Evolutionary conservation across 1,140 invertebrate genomes (phyloP), one percentile per base, ranked within the genome.

Genomic region (Cydia splendana): DNA sequence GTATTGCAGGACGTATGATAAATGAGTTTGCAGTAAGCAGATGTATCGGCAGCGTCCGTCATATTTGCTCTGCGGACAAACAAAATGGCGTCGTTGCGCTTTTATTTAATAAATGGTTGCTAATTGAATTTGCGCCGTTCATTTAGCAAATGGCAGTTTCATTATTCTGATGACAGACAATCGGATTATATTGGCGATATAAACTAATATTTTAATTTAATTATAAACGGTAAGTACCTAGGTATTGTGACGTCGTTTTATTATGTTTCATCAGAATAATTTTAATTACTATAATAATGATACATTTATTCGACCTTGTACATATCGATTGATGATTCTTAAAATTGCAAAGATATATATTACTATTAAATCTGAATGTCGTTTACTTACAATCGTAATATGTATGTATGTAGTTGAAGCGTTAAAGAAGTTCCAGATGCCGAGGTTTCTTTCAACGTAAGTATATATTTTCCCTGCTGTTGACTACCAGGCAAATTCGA

Each of bases 1-100:
- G 57, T 62, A n/a, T 24, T 62, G 20, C 6, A 62, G 20, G 6
- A 57, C 48, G 48, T 62, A 62, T 62, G 57, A 62, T 62, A 62
- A 62, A 62, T 62, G 57, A 62, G 57, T 62, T 62, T 62, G 57
- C 57, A 62, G 57, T 62, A 62, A 62, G 57, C 57, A 62, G 57
- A 62, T 62, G 57, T 62, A 62, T 62, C 57, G 51, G 15, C 51
- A 53, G 51, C 51, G 57, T 62, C 57, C 20, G 57, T 62, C 57
- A 62, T 62, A 62, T 62, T 62, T 62, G 57, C 10, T 62, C 9
- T 24, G 20, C 7, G 57, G 20, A 62, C 53, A 57, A 62, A 20
- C 9, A 62, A 62, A 62, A 24, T 20, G 57, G 18, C 18, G 18
- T 62, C 18, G n/a, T 57, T 62, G 57, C 57, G 57, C 57, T 62